Conservation (phyloP, 1,140 invertebrate genomes). For the Geopemphigus sp. region DNA sequence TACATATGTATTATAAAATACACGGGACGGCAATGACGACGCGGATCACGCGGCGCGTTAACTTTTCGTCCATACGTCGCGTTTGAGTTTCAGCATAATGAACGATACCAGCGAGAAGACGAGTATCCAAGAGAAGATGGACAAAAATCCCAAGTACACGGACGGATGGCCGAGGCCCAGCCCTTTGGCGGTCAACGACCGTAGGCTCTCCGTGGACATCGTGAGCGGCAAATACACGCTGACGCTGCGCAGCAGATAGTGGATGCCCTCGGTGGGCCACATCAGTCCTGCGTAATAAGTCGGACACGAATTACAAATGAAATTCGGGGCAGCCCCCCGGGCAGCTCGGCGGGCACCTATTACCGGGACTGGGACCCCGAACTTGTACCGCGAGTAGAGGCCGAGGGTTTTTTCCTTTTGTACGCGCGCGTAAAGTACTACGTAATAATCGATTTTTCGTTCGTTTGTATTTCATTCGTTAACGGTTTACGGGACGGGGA, state of each 20-base stretch:
- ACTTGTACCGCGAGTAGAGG: no score
- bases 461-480: no score
- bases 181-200: slow-evolving; percentile 51
- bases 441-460: no score
- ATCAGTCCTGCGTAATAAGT: slow-evolving; percentile 45
- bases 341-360: no score
- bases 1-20: no score
- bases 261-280: slow-evolving; percentile 51
- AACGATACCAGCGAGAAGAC: slow-evolving; percentile 55
- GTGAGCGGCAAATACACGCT: slow-evolving; percentile 50
- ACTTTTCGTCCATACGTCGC: slow-evolving; percentile 14
- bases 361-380: no score
- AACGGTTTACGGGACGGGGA: no score
- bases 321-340: neutral
- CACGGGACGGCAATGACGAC: no score
- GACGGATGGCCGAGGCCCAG: slow-evolving; percentile 56
- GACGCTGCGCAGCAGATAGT: slow-evolving; percentile 49
- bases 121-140: slow-evolving; percentile 60
- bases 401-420: no score
- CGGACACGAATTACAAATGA: neutral
- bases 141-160: slow-evolving; percentile 61
- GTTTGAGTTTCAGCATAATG: slow-evolving; percentile 42
- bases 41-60: neutral
- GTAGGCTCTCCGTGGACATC: slow-evolving; percentile 49
- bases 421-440: no score